Base-by-base conservation (phyloP, 2,888 invertebrate genomes). In the Dorcus parallelipipedus region DNA sequence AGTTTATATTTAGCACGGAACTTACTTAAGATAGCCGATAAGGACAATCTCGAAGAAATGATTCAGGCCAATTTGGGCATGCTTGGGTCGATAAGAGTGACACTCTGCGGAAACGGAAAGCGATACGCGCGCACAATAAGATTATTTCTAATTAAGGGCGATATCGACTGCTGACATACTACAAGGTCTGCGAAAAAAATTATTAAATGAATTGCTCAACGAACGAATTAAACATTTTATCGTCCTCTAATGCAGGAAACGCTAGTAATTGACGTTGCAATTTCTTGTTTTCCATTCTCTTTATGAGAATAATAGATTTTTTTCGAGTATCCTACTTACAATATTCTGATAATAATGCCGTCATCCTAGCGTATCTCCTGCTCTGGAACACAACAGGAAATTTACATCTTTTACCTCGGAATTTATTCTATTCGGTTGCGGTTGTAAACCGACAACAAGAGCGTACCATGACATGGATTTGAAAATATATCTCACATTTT, bases 301-400 rank as follows among this genome's bases (percentile, higher is more conserved):
- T 40, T 17, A 53, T 53, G 42, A 33, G 41, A 41, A 14, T 49
- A 49, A 49, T 39, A 53, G 47, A 45, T 47, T 53, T 52, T 42
- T 53, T 38, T 38, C 48, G 26, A 65, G 70, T 72, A 68, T 70
- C 60, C 68, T 68, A 72, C 70, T 75, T 73, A 71, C 65, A 68
- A 67, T 62, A 64, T 67, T 56, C 63, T 62, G 69, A 72, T 67
- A 67, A 74, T 74, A 74, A 74, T 72, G 73, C 71, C 70, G 71
- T 73, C 73, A 75, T 65, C 75, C 68, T 76, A 74, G 67, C 77
- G 76, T 76, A 67, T 69, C 69, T 77, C 77, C 77, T 73, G 73
- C 73, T 58, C 68, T 62, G 65, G 62, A 63, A 56, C 56, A 59
- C 52, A 67, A 75, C 73, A 73, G 74, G 73, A 74, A 72, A 74